Conservation (phyloP, 2,888 invertebrate genomes). For the Drosophila testacea region DNA sequence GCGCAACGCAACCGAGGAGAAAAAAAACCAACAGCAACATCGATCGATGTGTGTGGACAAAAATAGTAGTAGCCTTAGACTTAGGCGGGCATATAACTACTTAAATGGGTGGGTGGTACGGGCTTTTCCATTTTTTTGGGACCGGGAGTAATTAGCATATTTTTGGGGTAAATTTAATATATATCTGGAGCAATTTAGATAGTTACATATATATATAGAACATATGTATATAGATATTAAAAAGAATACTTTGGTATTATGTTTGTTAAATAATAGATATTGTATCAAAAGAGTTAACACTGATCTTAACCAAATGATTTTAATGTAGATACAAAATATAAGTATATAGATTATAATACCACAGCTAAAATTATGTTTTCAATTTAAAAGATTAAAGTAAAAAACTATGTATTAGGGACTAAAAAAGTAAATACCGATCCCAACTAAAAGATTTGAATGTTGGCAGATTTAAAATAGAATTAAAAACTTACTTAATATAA, state of each 20-base stretch:
- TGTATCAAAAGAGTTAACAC: background rate
- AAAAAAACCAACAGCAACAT: slow-evolving; percentile 50
- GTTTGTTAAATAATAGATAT: no score
- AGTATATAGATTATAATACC: background rate
- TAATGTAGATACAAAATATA: background rate
- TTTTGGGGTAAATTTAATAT: slow-evolving; percentile 22
- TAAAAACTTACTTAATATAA: no score
- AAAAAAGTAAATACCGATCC: background rate
- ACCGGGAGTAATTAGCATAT: slow-evolving; percentile 34
- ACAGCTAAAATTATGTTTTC: background rate
- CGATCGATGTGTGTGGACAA: slow-evolving; percentile 71
- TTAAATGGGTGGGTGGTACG: slow-evolving; percentile 40
- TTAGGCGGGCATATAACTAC: slow-evolving; percentile 19
- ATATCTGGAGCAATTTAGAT: background rate
- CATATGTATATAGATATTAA: background rate
- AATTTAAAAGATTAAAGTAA: background rate
- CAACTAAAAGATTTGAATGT: background rate
- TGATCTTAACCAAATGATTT: background rate
- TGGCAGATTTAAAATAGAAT: no score
- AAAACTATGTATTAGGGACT: background rate
- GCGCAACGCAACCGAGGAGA: slow-evolving; percentile 65
- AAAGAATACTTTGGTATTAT: background rate
- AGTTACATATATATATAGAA: no score
- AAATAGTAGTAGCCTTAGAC: slow-evolving; percentile 49
- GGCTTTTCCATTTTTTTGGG: background rate